Evolutionary conservation across 2,797 vertebrate genomes (phyloP).

Genomic region (Spinibarbus caldwelli): DNA sequence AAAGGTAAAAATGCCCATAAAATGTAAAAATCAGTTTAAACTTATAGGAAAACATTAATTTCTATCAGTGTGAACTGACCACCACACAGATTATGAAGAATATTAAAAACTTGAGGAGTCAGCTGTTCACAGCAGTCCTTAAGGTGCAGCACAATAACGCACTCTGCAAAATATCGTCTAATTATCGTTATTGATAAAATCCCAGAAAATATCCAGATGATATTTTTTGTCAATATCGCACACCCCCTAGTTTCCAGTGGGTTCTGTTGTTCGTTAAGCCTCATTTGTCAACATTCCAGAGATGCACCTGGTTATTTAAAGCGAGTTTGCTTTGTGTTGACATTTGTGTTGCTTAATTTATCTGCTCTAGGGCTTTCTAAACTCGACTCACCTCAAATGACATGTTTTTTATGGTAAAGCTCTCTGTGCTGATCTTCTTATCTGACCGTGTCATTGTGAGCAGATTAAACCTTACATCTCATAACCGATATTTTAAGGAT

Average conservation of each 20-base stretch:
- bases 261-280: background rate
- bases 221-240: too few relatives aligned
- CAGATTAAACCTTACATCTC: background rate
- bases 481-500: background rate
- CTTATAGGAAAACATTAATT: too few relatives aligned
- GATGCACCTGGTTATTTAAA: constrained; percentile 24
- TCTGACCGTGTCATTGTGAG: background rate
- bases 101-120: too few relatives aligned
- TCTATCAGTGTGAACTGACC: too few relatives aligned
- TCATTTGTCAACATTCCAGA: constrained; percentile 1
- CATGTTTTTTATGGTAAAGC: constrained; percentile 1
- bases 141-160: too few relatives aligned
- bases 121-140: too few relatives aligned
- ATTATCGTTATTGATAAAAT: too few relatives aligned
- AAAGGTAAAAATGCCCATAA: too few relatives aligned
- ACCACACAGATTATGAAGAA: too few relatives aligned
- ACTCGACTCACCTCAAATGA: background rate
- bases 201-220: too few relatives aligned
- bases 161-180: too few relatives aligned
- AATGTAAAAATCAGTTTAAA: too few relatives aligned
- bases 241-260: background rate
- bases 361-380: constrained; percentile 29
- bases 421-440: background rate
- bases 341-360: constrained; percentile 44
- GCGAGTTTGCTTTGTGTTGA: constrained; percentile 13